Percentiles rank a stretch among this genome's conserved stretches.
These are phyloP conservation scores for Notiomystis cincta DNA, from an alignment of 2,113 vertebrate species.

Conservation along the genomic window DNA sequence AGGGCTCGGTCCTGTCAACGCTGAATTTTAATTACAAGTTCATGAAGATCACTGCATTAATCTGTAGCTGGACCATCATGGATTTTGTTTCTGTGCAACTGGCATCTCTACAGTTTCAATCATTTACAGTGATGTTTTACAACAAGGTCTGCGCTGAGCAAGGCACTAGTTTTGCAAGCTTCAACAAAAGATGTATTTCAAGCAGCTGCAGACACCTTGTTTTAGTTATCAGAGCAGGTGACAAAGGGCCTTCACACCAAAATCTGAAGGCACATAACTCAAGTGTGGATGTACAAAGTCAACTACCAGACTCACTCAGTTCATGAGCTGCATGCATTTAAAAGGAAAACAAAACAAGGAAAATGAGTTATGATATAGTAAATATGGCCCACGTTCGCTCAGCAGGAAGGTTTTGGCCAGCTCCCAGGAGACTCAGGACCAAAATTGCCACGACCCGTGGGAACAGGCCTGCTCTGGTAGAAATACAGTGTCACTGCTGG, in stretches of 20 bases:
- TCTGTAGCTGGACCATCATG: neutral
- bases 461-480: neutral
- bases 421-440: neutral
- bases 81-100: neutral
- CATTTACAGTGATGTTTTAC: neutral
- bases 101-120: neutral
- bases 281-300: neutral
- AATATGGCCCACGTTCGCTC: neutral
- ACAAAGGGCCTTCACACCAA: neutral
- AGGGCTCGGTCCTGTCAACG: neutral
- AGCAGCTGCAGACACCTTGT: neutral
- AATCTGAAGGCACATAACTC: neutral
- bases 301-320: neutral
- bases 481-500: neutral
- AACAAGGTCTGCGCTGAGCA: neutral
- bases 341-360: neutral
- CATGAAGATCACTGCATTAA: conserved; percentile 14
- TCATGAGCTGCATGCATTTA: neutral
- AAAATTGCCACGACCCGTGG: neutral
- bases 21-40: conserved; percentile 42
- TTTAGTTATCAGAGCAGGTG: neutral
- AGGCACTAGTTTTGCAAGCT: neutral
- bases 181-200: neutral
- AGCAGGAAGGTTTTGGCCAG: neutral
- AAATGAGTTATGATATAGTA: neutral